Percentiles rank a stretch among this genome's conserved stretches.
Conservation (phyloP, 1,140 invertebrate species). For the Temnothorax longispinosus region DNA sequence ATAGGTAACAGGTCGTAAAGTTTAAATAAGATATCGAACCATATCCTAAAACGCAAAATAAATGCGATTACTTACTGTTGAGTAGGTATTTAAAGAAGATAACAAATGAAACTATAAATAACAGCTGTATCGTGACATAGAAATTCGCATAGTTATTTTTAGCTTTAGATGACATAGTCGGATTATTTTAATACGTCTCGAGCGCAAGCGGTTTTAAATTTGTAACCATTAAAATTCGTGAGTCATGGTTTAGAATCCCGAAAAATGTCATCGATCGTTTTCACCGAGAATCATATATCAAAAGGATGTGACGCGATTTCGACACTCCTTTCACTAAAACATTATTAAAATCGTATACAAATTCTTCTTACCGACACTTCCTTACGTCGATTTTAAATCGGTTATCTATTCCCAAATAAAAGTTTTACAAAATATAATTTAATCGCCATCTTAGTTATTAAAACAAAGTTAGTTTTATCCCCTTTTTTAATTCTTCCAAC, state of each 20-base stretch:
- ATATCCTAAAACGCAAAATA: neutral
- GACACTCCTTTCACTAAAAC: neutral
- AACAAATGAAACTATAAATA: neutral
- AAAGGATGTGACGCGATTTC: neutral
- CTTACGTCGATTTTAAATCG: neutral
- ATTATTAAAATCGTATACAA: neutral
- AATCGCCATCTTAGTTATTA: neutral
- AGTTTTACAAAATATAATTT: neutral
- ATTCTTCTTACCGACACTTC: neutral
- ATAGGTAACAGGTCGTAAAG: neutral
- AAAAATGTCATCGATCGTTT: slow-evolving; percentile 37
- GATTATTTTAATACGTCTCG: neutral
- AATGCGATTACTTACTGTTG: neutral
- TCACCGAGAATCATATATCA: slow-evolving; percentile 10
- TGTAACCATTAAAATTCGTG: neutral
- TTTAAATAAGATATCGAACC: neutral
- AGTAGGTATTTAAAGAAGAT: neutral
- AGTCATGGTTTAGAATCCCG: neutral
- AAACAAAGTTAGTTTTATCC: neutral
- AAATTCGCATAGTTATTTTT: neutral
- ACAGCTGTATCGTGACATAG: neutral
- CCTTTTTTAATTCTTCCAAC: neutral
- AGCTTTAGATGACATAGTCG: neutral
- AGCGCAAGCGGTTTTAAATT: neutral
- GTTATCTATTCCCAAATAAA: neutral